Base-by-base conservation (phyloP, 2,797 vertebrate genomes). In the Halcyon chelicuti region DNA sequence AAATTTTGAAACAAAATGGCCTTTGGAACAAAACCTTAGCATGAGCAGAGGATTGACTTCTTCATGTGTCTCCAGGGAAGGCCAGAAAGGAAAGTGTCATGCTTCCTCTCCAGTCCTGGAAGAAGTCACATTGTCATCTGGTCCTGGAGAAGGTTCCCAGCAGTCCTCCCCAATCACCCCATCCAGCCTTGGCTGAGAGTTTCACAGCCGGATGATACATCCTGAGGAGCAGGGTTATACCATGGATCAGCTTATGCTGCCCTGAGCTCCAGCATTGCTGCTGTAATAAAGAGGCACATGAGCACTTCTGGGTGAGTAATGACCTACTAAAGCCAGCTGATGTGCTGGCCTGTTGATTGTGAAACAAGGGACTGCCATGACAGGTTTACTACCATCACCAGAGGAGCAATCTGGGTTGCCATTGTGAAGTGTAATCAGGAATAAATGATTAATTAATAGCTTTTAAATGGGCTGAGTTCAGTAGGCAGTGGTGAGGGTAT, bases 391-490 rank as follows among this genome's bases (percentile, higher is more conserved):
- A 21, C 63, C 44, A 77, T 19, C 47, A 86, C 39, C 65, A 77
- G 70, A 94, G 42, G 72, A 88, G 42, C 80, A 90, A 89, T 90
- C 84, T 76, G 70, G 60, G 63, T 61, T 91, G 80, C 61, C 55
- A 58, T 33, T 84, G 75, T 75, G 77, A 94, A 95, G 31, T 77
- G 60, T 68, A 94, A 96, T 95, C 77, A 89, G 75, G 74, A 93
- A 94, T 95, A 90, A 96, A 97, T 95, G 74, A 94, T 97, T 96
- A 96, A 96, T 89, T 82, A 92, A 93, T 70, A 63, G 23, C 44
- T 95, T 96, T 88, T 90, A 94, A 96, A 89, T 61, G 21, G 26
- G 20, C 42, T 15, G 29, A 94, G 68, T 94, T 97, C 89, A 86
- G 92, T 79, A 75, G 13, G 26, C 4, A 2, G 22, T 79, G 46